Base-by-base conservation (phyloP, 1,140 invertebrate genomes). In the Drosophila willistoni region DNA sequence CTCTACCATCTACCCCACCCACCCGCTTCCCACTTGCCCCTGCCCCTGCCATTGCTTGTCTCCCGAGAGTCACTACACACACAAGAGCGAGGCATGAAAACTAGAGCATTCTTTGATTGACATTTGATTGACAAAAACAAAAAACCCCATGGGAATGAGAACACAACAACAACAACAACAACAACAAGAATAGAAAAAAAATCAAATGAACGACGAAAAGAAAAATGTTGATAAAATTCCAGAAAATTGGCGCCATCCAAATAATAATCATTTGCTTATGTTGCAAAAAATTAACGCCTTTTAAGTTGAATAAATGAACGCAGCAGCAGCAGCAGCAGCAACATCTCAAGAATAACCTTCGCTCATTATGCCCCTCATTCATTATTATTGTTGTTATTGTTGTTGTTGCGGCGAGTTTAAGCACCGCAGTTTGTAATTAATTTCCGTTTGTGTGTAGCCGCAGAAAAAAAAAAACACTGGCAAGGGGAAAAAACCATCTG, bases 371-470 rank as follows among this genome's bases (percentile, higher is more conserved):
- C 72, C 72, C 76, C 76, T 77, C 76, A 87, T 86, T 87, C 83
- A 85, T 79, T 86, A 76, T 72, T 82, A 56, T 70, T 69, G 54
- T 71, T 74, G 51, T 69, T 70, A 57, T 77, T 73, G 60, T 42
- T 62, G 29, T 61, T 42, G 41, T 80, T 65, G 65, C 55, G 76
- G 79, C 76, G 68, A 74, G 69, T 74, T 87, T 74, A 87, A 77
- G 73, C 79, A 63, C 83, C 83, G 84, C 84, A 81, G 80, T 84
- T 89, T 84, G 84, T 89, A 89, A 89, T 87, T 87, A 87, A 87
- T 87, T 89, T 89, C 77, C 80, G 84, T 89, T 87, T 89, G 84
- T 84, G 84, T 84, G 71, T 73, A 80, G 84, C 84, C 80, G 84
- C 83, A 87, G 6, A 25, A 25, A 4, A 55, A 71, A 75, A 83